Base-by-base conservation (phyloP, 2,888 invertebrate species). In the Chrysolina haemoptera region DNA sequence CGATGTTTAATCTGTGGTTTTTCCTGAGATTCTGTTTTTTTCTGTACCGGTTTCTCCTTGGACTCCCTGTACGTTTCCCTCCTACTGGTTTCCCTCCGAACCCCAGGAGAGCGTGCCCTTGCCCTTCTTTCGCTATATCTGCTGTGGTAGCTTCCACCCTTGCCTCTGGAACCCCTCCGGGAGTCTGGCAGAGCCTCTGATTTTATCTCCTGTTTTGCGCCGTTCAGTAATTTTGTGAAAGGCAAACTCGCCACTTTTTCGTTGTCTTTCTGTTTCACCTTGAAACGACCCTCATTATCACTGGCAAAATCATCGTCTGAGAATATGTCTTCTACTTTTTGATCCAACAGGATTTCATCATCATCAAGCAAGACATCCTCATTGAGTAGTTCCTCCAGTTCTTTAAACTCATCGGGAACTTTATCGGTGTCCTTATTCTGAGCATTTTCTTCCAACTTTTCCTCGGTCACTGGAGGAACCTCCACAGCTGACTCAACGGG, bases 251-350 rank as follows among this genome's bases (percentile, higher is more conserved):
- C 68, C 27, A 75, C 74, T 71, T 81, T 82, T 46, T 76, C 71
- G 18, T 78, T 76, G 46, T 14, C 41, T 50, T 71, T 62, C 14
- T 76, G 55, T 69, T 82, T 82, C 0, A 81, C 83, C 73, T 87
- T 87, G 76, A 88, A 88, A 1, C 88, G 81, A 0, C 87, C 87
- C 76, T 88, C 88, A 73, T 88, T 87, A 74, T 88, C 89, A 71
- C 85, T 84, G 59, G 85, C 86, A 0, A 87, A 86, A 66, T 88
- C 88, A 68, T 88, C 88, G 72, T 88, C 87, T 0, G 87, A 87
- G 78, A 88, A 88, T 9, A 88, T 75, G 78, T 87, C 85, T 40
- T 85, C 85, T 5, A 86, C 80, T 76, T 83, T 86, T 2, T 84
- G 80, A 53, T 84, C 82, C 46, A 85, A 70, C 9, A 84, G 80